Evolutionary conservation across 2,113 vertebrate species (phyloP).

Genomic region (Gymnarchus niloticus): DNA sequence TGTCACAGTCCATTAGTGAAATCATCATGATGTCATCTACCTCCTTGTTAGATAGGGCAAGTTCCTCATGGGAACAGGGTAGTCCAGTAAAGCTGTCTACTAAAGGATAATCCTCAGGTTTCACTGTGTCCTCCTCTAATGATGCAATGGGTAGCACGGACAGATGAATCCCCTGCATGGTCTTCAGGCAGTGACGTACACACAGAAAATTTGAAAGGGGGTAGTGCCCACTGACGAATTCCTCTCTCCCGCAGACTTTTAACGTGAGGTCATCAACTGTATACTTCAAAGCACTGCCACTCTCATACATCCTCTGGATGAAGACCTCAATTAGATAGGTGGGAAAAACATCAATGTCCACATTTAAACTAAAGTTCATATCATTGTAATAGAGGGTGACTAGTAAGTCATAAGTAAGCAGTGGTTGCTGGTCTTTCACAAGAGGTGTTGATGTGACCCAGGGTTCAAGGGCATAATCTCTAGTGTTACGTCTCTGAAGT

Average conservation of each 20-base stretch:
- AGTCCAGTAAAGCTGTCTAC: slow-evolving; percentile 62
- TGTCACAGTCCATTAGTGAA: slow-evolving; percentile 67
- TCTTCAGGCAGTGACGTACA: slow-evolving; percentile 62
- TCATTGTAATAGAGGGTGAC: slow-evolving; percentile 50
- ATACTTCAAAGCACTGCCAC: slow-evolving; percentile 18
- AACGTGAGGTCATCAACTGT: slow-evolving; percentile 46
- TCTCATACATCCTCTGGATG: slow-evolving; percentile 37
- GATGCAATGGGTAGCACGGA: slow-evolving; percentile 47
- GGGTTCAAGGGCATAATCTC: slow-evolving; percentile 58
- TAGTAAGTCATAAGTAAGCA: slow-evolving; percentile 38
- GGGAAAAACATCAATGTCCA: slow-evolving; percentile 41
- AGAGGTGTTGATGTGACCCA: slow-evolving; percentile 53
- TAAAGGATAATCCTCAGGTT: slow-evolving; percentile 53
- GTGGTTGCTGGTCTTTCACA: slow-evolving; percentile 42
- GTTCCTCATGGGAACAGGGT: slow-evolving; percentile 60
- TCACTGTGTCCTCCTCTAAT: slow-evolving; percentile 46
- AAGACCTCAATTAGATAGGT: slow-evolving; percentile 43
- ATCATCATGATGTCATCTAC: slow-evolving; percentile 64
- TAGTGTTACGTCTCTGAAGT: slow-evolving; percentile 47
- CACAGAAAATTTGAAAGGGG: slow-evolving; percentile 56
- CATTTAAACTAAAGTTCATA: slow-evolving; percentile 47
- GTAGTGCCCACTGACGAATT: slow-evolving; percentile 57
- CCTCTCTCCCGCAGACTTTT: slow-evolving; percentile 64
- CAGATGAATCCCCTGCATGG: slow-evolving; percentile 53
- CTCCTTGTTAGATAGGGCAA: slow-evolving; percentile 55